Percentiles rank a stretch among this genome's conserved stretches.
These are phyloP conservation scores for Lepilemur septentrionalis DNA, from an alignment of 2,797 vertebrate species.

Conservation along the genomic window DNA sequence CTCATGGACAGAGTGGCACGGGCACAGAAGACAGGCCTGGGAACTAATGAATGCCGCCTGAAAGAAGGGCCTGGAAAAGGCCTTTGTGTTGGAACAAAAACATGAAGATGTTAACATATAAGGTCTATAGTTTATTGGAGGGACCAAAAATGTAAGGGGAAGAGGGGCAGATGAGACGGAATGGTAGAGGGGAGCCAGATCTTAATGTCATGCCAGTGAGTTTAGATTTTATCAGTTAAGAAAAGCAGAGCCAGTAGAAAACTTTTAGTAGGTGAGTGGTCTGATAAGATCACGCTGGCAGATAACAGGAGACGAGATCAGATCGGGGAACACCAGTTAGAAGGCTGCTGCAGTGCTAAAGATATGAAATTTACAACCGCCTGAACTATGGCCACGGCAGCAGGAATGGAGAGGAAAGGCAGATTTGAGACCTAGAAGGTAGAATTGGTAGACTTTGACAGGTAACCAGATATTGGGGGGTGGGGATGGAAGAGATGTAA, in stretches of 20 bases:
- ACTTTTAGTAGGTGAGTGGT: neutral
- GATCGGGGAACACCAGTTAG: neutral
- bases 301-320: neutral
- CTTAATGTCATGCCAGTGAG: neutral
- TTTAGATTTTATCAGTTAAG: neutral
- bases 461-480: neutral
- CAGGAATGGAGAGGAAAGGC: neutral
- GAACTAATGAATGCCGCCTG: neutral
- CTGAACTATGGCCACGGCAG: neutral
- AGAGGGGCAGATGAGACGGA: neutral
- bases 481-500: neutral
- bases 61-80: neutral
- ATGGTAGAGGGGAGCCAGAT: neutral
- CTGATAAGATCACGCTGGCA: neutral
- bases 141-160: neutral
- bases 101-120: neutral
- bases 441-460: neutral
- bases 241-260: slow-evolving; percentile 7
- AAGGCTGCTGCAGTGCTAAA: neutral
- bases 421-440: neutral
- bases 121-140: neutral
- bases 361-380: neutral
- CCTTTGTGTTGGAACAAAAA: neutral
- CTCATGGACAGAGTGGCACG: neutral
- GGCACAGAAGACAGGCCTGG: neutral